Evolutionary conservation across 2,888 invertebrate species (phyloP), one percentile per base, ranked within the genome.

Genomic region (Marronus borbonicus): DNA sequence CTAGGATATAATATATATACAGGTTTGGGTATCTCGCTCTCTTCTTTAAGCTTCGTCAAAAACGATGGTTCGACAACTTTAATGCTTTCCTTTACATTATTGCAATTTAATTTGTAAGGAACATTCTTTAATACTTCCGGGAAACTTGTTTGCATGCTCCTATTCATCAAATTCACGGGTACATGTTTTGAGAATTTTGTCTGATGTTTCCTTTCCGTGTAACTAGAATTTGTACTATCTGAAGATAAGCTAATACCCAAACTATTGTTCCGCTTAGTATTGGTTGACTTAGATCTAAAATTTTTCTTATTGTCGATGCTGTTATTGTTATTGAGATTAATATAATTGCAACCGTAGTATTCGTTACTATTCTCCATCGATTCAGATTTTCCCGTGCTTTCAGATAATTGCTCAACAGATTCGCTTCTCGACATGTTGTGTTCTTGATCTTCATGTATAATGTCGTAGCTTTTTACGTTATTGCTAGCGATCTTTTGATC

Each of bases 1-100:
- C 95, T 97, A 39, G 97, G 97, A 89, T 97, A 97, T 81, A 97
- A 92, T 62, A 97, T 94, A 88, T 96, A 97, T 1, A 97, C 95
- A 3, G 96, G 96, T 84, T 94, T 95, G 2, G 76, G 12, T 36
- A 72, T 44, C 84, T 93, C 84, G 0, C 88, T 87, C 80, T 88
- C 88, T 74, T 86, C 84, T 88, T 88, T 93, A 17, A 94, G 87
- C 87, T 93, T 93, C 82, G 92, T 92, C 80, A 94, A 88, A 85
- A 94, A 94, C 14, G 94, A 94, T 49, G 93, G 92, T 84, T 94
- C 93, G 17, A 94, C 90, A 60, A 94, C 89, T 85, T 93, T 92
- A 75, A 92, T 89, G 12, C 91, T 85, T 82, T 92, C 92, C 76
- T 84, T 85, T 4, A 81, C 69, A 65, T 82, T 80, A 28, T 81